A percentile compares a stretch with the other conserved stretches of the same genome.
Conservation (phyloP, 2,797 vertebrate species). For the Parotocinclus haroldoi region DNA sequence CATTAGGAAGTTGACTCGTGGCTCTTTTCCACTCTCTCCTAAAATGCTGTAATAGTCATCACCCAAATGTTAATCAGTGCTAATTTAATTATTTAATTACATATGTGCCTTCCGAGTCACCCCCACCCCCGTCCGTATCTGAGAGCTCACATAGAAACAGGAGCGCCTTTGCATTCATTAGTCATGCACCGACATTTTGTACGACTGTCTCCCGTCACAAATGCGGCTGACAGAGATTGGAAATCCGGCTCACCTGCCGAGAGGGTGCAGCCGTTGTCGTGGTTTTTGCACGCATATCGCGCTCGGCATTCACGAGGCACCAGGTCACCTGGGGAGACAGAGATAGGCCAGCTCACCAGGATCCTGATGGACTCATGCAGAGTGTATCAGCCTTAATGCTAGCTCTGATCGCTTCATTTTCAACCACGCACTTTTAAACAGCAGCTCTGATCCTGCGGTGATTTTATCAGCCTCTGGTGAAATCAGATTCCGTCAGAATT, state of each 20-base stretch:
- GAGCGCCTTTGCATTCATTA: slow-evolving; percentile 30
- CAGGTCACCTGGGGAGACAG: slow-evolving; percentile 47
- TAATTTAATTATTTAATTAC: slow-evolving; percentile 95
- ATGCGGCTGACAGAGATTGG: slow-evolving; percentile 25
- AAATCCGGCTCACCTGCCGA: slow-evolving; percentile 36
- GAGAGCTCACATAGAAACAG: slow-evolving; percentile 13
- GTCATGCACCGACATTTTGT: slow-evolving; percentile 31
- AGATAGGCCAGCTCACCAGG: slow-evolving; percentile 42
- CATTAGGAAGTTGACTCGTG: slow-evolving; percentile 98
- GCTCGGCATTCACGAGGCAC: slow-evolving; percentile 5
- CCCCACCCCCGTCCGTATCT: slow-evolving; percentile 15
- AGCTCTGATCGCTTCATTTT: slow-evolving; percentile 49
- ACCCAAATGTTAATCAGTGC: slow-evolving; percentile 94
- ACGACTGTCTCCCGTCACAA: slow-evolving; percentile 19
- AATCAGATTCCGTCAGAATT: slow-evolving; percentile 30
- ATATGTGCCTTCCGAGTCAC: slow-evolving; percentile 76
- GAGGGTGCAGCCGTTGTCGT: slow-evolving; percentile 15
- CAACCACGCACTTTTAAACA: slow-evolving; percentile 30
- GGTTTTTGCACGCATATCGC: slow-evolving; percentile 3
- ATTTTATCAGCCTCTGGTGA: slow-evolving; percentile 31
- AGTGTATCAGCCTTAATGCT: slow-evolving; percentile 47
- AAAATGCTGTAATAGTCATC: slow-evolving; percentile 93
- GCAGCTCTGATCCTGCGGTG: slow-evolving; percentile 40
- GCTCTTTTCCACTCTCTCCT: slow-evolving; percentile 62
- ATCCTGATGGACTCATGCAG: slow-evolving; percentile 42